Percentiles rank a stretch among this genome's conserved stretches.
phyloP scores from a whole-genome alignment of 2,888 invertebrate species.

The Sarcophaga caerulescens region DNA sequence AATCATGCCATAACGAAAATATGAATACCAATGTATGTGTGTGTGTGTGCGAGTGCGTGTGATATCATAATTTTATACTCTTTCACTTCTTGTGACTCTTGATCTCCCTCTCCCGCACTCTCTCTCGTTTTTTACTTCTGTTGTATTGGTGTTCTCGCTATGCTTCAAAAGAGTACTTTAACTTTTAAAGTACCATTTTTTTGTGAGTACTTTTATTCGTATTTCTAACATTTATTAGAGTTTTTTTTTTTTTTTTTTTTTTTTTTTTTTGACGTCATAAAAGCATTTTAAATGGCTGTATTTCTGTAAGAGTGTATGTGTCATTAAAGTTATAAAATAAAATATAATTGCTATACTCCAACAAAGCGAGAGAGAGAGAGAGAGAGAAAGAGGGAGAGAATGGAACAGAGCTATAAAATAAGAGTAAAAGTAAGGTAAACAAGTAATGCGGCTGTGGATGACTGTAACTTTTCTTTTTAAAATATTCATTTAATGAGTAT shows the following conservation, averaged over 20 bases:
- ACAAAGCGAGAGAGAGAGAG: neutral
- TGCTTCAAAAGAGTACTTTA: neutral
- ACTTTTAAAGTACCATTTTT: neutral
- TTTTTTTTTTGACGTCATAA: neutral
- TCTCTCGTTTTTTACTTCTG: too few species aligned
- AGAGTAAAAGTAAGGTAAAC: too few species aligned
- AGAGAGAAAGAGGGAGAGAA: neutral
- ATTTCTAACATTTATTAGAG: conserved; percentile 12
- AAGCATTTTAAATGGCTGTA: conserved; percentile 2
- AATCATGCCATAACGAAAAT: conserved; percentile 23
- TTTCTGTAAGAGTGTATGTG: neutral
- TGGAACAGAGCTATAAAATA: too few species aligned
- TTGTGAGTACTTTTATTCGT: neutral
- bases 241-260: neutral
- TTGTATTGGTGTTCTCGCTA: too few species aligned
- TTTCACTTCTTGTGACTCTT: neutral
- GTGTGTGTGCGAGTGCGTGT: neutral
- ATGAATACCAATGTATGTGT: conserved; percentile 7
- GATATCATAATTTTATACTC: neutral
- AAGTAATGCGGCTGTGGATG: too few species aligned
- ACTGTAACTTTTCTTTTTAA: too few species aligned
- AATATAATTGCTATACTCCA: neutral
- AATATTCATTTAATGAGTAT: too few species aligned
- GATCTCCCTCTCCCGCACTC: too few species aligned
- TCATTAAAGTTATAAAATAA: conserved; percentile 28